Conservation (phyloP, 37 sponge, comb jelly and placozoan genomes). For the Dysidea cf. avara region DNA sequence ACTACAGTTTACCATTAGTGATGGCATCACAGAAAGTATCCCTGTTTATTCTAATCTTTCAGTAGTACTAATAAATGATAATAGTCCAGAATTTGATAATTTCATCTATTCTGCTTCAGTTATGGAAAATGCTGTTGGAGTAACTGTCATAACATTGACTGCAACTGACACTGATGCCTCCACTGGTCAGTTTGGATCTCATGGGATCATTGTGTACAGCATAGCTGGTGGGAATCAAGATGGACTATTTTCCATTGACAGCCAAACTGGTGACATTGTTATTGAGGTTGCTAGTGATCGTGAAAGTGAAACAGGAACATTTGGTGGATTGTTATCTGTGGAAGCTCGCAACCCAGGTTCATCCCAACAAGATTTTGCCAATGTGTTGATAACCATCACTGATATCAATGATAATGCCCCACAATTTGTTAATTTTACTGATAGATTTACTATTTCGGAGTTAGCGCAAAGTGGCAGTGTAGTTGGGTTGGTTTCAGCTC, state of each 20-base stretch:
- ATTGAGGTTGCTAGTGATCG: conserved; percentile 45
- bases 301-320: conserved; percentile 19
- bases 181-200: conserved; percentile 43
- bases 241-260: conserved; percentile 39
- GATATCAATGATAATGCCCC: conserved; percentile 72
- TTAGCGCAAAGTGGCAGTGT: conserved; percentile 1
- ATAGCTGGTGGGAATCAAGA: conserved; percentile 49
- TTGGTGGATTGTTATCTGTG: conserved; percentile 31
- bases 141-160: conserved; percentile 15
- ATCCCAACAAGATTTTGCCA: conserved; percentile 4
- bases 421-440: conserved; percentile 28
- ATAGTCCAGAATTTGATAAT: conserved; percentile 49
- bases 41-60: conserved; percentile 15
- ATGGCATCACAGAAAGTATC: conserved; percentile 43
- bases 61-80: conserved; percentile 58
- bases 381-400: conserved; percentile 20
- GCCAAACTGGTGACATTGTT: conserved; percentile 42
- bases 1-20: conserved; percentile 29
- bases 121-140: conserved; percentile 23
- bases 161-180: conserved; percentile 57
- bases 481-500: conserved; percentile 33
- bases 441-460: conserved; percentile 33
- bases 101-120: conserved; percentile 12
- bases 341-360: conserved; percentile 46
- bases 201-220: conserved; percentile 51